phyloP scores from a whole-genome alignment of 2,797 vertebrate genomes.

The Pseudochaenichthys georgianus region DNA sequence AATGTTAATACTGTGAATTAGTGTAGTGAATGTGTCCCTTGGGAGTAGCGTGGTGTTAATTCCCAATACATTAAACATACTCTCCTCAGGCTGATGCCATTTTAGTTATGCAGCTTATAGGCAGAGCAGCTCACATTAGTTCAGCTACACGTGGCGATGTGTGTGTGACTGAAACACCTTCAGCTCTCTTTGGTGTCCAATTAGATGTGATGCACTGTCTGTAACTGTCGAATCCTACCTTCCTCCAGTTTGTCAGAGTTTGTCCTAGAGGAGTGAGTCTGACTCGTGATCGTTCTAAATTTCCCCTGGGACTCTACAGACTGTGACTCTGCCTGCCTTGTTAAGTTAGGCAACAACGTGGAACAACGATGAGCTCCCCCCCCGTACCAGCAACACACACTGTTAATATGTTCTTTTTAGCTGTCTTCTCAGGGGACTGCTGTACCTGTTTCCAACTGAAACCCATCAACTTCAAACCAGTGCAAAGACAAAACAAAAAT shows the following conservation, averaged over 20 bases:
- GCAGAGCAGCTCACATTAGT: constrained; percentile 12
- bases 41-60: background rate
- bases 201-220: constrained; percentile 50
- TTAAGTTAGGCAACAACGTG: constrained; percentile 52
- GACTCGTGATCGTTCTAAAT: constrained; percentile 59
- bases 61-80: background rate
- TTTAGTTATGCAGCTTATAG: background rate
- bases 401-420: constrained; percentile 36
- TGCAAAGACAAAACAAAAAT: background rate
- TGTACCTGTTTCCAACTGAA: constrained; percentile 16
- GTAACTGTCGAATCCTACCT: constrained; percentile 19
- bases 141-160: constrained; percentile 14
- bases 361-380: constrained; percentile 36
- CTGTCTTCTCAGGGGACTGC: constrained; percentile 12
- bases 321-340: constrained; percentile 48
- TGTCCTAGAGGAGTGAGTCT: constrained; percentile 35
- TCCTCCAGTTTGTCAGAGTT: constrained; percentile 40
- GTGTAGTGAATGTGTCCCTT: background rate
- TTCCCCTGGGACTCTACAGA: constrained; percentile 56
- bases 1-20: background rate
- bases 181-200: constrained; percentile 55
- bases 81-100: background rate
- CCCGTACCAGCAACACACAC: constrained; percentile 4
- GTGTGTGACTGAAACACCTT: constrained; percentile 32
- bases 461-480: background rate